A percentile compares a stretch with the other conserved stretches of the same genome.
Evolutionary conservation across 2,888 invertebrate species (phyloP).

Genomic region (Ichneumoninae sp.): DNA sequence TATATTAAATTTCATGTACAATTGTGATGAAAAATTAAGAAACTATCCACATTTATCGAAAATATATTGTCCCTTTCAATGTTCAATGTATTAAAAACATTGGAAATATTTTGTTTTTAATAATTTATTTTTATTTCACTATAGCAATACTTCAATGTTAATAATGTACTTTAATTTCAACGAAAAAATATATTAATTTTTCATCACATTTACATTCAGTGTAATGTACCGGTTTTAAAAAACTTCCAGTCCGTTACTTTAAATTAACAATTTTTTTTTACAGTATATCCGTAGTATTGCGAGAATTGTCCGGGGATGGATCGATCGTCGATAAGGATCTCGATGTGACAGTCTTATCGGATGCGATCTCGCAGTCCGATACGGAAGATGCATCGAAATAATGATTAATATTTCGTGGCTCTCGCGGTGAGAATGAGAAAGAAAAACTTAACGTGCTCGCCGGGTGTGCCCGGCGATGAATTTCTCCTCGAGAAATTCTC

Average conservation of each 20-base stretch:
- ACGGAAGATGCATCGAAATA: constrained; percentile 2
- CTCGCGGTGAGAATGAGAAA: neutral
- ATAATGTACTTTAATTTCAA: no score
- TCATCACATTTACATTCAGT: no score
- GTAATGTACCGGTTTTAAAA: neutral
- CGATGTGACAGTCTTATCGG: constrained; percentile 33
- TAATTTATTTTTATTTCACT: no score
- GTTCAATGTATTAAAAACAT: no score
- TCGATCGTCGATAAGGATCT: constrained; percentile 44
- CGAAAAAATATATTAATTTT: no score
- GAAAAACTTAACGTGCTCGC: constrained; percentile 35
- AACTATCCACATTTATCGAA: no score
- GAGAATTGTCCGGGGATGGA: constrained; percentile 3
- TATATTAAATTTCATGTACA: no score
- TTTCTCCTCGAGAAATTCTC: constrained; percentile 40
- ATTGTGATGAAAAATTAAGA: no score
- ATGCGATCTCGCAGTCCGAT: neutral
- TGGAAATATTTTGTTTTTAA: no score
- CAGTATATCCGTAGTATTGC: neutral
- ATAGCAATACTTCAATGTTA: no score
- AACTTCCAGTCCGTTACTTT: no score
- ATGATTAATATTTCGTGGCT: constrained; percentile 52
- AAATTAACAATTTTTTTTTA: neutral
- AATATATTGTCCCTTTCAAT: no score
- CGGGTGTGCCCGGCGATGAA: constrained; percentile 42